Base-by-base conservation (phyloP, 1,140 invertebrate species). In the Cephus cinctus region DNA sequence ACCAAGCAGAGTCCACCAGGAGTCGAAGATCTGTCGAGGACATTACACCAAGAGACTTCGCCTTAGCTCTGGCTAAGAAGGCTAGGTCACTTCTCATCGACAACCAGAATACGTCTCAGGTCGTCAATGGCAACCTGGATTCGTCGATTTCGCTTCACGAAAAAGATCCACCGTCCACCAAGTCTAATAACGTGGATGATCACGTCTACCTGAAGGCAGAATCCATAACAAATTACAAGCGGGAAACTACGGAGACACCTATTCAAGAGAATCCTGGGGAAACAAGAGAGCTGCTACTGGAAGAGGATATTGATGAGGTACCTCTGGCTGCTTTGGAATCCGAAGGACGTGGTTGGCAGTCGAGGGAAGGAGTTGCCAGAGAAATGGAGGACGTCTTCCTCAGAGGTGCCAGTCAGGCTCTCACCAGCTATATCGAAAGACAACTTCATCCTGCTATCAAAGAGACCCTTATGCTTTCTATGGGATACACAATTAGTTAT, bases 311-410 rank as follows among this genome's bases (percentile, higher is more conserved):
- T 3, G 35, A 32, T 11, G 59, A 57, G 20, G 8, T 34, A 6
- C 18, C 15, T 2, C 11, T 9, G 1, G 11, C 12, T n/a, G 14
- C 8, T 43, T 22, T 16, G 9, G 14, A 35, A 14, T 9, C 21
- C 22, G 4, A 39, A 34, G 15, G 34, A 54, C 16, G 51, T 32
- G 5, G 39, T 22, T 76, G 73, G 75, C 71, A 71, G n/a, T 63
- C 67, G 4, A 63, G 61, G 4, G 85, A 87, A 48, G 77, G 76
- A 46, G 79, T 88, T 38, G 84, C 86, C 1, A 78, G 80, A 42
- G 88, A 92, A 71, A 88, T 92, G 83, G 89, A 91, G 65, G 87
- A 90, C 53, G 84, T 90, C 23, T 91, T 90, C 61, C 79, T 89
- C 0, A 84, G 85, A 66, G 86, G 87, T 9, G 87, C 90, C 16